These are phyloP conservation scores for Iguana delicatissima DNA, from an alignment of 2,797 vertebrate genomes.

Conservation along the genomic window DNA sequence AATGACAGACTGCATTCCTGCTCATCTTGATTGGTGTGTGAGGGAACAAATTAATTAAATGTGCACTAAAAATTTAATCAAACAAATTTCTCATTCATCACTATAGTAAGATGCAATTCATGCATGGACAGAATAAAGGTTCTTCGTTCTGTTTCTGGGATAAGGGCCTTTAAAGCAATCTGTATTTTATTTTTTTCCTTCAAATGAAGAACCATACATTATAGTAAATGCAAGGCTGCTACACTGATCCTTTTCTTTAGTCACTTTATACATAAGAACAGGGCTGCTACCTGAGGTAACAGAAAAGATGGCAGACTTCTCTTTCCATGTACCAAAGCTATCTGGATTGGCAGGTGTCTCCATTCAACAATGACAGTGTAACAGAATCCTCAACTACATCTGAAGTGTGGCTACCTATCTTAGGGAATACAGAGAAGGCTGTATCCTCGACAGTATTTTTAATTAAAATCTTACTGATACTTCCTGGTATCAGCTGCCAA, in stretches of 20 bases:
- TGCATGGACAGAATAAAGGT: not conserved
- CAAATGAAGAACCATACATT: constrained; percentile 31
- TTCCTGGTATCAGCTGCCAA: not conserved
- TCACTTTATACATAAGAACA: not conserved
- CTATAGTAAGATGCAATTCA: not conserved
- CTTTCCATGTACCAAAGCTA: no score
- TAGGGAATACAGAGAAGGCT: not conserved
- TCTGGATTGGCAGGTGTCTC: not conserved
- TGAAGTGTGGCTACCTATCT: not conserved
- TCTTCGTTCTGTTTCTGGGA: not conserved
- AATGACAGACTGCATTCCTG: not conserved
- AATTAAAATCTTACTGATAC: not conserved
- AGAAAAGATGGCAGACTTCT: no score
- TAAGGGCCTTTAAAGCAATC: no score
- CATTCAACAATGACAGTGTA: not conserved
- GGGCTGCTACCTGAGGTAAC: not conserved
- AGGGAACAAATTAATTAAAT: not conserved
- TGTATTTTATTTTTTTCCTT: not conserved
- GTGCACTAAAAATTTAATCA: not conserved
- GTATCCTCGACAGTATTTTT: not conserved
- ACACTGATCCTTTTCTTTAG: not conserved
- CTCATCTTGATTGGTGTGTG: not conserved
- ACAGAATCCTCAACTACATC: not conserved
- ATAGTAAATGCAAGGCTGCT: not conserved
- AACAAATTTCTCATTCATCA: not conserved